Evolutionary conservation across 2,113 vertebrate species (phyloP), one percentile per base, ranked within the genome.

Genomic region (Propithecus coquereli): DNA sequence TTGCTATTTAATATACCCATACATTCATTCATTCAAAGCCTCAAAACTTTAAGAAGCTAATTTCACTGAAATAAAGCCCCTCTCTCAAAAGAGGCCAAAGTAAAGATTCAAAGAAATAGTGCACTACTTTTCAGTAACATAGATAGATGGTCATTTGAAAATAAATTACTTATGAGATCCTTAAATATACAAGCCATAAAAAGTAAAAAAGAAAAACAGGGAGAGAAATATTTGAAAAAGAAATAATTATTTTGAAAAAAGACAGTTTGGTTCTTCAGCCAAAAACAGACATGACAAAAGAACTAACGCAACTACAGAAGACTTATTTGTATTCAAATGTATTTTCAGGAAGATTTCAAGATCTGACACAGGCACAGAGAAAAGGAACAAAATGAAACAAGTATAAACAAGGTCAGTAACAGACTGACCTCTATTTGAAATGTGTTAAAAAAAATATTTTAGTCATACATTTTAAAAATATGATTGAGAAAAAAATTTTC

Each of bases 341-440:
- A 97, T 97, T 97, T 95, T 96, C 87, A 95, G 87, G 80, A 96
- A 92, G 86, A 93, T 93, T 94, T 92, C 89, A 96, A 97, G 89
- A 59, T 94, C 71, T 96, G 96, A 97, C 93, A 97, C 43, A 94
- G 79, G 61, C 73, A 97, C 77, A 94, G 43, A 87, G 27, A 84
- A 87, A 95, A 95, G 22, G 61, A 88, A 96, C 27, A 65, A 95
- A 96, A 61, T 88, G 83, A 97, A 97, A 92, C 84, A 96, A 96
- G 57, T 84, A 95, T 97, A 97, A 97, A 96, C 54, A 96, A 95
- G 83, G 59, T 93, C 91, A 97, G 52, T 76, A 93, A 94, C 43
- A 93, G 40, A 80, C 7, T 87, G 90, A 94, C 87, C 87, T 95
- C 57, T 91, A 90, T 40, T 80, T 97, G 70, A 96, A 92, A 94